Evolutionary conservation across 2,113 vertebrate genomes (phyloP).

Genomic region (Dasyurus viverrinus): DNA sequence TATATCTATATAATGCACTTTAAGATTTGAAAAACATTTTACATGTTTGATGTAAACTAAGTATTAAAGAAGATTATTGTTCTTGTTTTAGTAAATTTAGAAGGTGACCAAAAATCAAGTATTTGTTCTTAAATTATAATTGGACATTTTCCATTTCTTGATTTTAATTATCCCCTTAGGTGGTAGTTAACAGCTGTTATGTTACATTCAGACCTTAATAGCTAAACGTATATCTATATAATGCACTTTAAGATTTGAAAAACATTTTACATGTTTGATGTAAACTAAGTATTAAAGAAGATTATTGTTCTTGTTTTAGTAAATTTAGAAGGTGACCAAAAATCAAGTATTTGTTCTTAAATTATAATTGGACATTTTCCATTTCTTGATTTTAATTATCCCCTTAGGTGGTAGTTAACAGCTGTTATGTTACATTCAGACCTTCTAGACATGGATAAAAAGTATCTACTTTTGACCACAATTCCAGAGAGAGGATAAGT

Average conservation of each 20-base stretch:
- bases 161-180: not conserved
- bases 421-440: not conserved
- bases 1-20: not conserved
- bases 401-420: not conserved
- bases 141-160: not conserved
- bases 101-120: not conserved
- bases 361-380: not conserved
- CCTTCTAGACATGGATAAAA: not conserved
- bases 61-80: not conserved
- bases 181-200: not conserved
- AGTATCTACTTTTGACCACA: fast-evolving
- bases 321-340: not conserved
- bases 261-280: not conserved
- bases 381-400: not conserved
- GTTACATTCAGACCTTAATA: not conserved
- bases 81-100: not conserved
- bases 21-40: not conserved
- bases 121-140: not conserved
- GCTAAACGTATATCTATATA: too few relatives aligned
- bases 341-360: fast-evolving
- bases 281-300: not conserved
- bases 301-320: not conserved
- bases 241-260: not conserved
- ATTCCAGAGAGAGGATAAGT: not conserved
- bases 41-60: not conserved